These are phyloP conservation scores for Drosophila robusta DNA, from an alignment of 2,888 invertebrate genomes.

Conservation along the genomic window DNA sequence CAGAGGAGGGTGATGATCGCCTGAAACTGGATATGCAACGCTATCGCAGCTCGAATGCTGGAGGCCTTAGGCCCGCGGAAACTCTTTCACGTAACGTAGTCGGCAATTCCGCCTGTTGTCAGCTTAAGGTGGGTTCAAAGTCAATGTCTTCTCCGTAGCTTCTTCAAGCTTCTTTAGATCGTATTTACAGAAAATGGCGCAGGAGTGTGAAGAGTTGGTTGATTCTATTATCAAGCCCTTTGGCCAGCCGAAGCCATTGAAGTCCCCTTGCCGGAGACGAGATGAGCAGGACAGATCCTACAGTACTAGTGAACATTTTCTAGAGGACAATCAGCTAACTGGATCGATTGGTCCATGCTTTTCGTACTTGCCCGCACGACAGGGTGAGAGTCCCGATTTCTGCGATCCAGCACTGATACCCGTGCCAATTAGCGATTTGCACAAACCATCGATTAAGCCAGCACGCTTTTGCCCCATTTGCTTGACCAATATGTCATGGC, in stretches of 20 bases:
- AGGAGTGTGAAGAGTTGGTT: conserved; percentile 49
- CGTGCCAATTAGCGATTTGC: conserved; percentile 42
- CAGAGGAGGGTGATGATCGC: conserved; percentile 53
- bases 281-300: not conserved
- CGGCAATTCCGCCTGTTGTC: conserved; percentile 60
- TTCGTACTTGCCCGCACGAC: conserved; percentile 35
- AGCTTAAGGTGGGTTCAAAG: conserved; percentile 52
- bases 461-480: conserved; percentile 81
- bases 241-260: conserved; percentile 33
- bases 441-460: conserved; percentile 45
- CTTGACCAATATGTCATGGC: conserved; percentile 79
- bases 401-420: conserved; percentile 36
- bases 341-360: conserved; percentile 27
- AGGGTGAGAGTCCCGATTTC: conserved; percentile 31
- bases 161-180: not conserved
- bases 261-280: conserved; percentile 35
- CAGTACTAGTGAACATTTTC: not conserved
- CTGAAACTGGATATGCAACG: conserved; percentile 74
- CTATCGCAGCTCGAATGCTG: conserved; percentile 64
- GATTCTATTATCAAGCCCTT: conserved; percentile 24
- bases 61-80: conserved; percentile 48
- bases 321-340: not conserved
- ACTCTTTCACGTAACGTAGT: conserved; percentile 38
- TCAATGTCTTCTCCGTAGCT: not conserved
- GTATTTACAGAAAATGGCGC: conserved; percentile 53